Conservation (phyloP, 2,888 invertebrate species). For the Agonopterix heracliana region DNA sequence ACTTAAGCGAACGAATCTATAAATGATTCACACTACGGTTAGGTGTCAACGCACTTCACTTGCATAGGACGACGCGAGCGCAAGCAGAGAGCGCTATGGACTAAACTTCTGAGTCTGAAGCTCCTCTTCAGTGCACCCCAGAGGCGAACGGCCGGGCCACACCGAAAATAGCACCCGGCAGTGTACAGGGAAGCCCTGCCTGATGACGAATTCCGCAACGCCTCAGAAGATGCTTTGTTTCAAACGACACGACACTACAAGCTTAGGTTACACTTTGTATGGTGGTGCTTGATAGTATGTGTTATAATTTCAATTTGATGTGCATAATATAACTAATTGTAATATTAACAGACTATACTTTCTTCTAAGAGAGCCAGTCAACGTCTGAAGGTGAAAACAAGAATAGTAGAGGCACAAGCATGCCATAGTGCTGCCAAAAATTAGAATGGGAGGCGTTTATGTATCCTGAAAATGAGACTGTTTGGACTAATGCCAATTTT, state of each 20-base stretch:
- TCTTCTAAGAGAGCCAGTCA: conserved; percentile 28
- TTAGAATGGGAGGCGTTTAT: conserved; percentile 32
- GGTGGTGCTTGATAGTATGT: no score
- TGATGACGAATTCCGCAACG: conserved; percentile 56
- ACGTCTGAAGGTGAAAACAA: conserved; percentile 61
- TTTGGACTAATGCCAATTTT: conserved; percentile 53
- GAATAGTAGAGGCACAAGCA: conserved; percentile 41
- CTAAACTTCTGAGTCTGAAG: conserved; percentile 34
- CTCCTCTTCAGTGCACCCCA: conserved; percentile 48
- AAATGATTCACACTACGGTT: conserved; percentile 70
- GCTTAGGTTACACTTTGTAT: conserved; percentile 15
- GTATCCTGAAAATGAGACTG: conserved; percentile 45
- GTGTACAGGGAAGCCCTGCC: conserved; percentile 63
- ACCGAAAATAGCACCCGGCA: conserved; percentile 73
- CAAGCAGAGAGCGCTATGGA: conserved; percentile 51
- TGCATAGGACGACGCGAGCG: conserved; percentile 52
- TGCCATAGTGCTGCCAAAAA: conserved; percentile 56
- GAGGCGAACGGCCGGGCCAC: conserved; percentile 61
- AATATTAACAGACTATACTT: conserved; percentile 11
- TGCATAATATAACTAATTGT: no score
- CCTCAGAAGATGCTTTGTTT: conserved; percentile 45
- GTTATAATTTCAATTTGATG: no score
- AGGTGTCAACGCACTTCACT: conserved; percentile 73
- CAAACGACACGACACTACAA: conserved; percentile 9
- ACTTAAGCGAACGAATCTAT: conserved; percentile 43